A percentile compares a stretch with the other conserved stretches of the same genome.
Conservation (phyloP, 2,888 invertebrate species). For the Trypoxylon attenuatum region DNA sequence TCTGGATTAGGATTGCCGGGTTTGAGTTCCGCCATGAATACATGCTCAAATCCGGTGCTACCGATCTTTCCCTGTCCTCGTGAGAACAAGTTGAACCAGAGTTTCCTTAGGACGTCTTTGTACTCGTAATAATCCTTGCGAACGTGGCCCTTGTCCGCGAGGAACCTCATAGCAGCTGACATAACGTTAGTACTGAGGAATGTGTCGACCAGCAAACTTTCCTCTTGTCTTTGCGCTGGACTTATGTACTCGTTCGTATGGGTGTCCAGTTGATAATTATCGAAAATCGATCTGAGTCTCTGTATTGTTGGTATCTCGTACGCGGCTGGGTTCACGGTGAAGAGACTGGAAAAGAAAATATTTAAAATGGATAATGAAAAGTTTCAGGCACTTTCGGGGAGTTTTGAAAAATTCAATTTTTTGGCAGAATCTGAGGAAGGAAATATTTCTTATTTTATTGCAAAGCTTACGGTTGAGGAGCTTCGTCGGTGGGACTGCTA, state of each 20-base stretch:
- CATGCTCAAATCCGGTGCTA: slow-evolving; percentile 94
- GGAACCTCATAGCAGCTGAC: slow-evolving; percentile 75
- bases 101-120: slow-evolving; percentile 82
- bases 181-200: slow-evolving; percentile 76
- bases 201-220: slow-evolving; percentile 69
- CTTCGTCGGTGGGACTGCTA: slow-evolving; percentile 82
- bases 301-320: slow-evolving; percentile 84
- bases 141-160: slow-evolving; percentile 73
- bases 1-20: slow-evolving; percentile 79
- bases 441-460: not conserved
- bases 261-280: slow-evolving; percentile 89
- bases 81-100: slow-evolving; percentile 90
- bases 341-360: slow-evolving; percentile 77
- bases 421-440: no score
- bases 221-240: slow-evolving; percentile 75
- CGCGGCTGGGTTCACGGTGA: slow-evolving; percentile 79
- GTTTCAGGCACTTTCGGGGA: no score
- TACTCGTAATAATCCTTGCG: slow-evolving; percentile 77
- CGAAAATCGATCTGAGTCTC: slow-evolving; percentile 82
- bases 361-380: no score
- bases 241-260: slow-evolving; percentile 86
- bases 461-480: slow-evolving; percentile 83
- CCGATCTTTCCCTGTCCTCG: slow-evolving; percentile 85
- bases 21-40: slow-evolving; percentile 91
- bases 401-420: no score